Evolutionary conservation across 1,140 invertebrate genomes (phyloP).

Genomic region (Cataglyphis hispanica): DNA sequence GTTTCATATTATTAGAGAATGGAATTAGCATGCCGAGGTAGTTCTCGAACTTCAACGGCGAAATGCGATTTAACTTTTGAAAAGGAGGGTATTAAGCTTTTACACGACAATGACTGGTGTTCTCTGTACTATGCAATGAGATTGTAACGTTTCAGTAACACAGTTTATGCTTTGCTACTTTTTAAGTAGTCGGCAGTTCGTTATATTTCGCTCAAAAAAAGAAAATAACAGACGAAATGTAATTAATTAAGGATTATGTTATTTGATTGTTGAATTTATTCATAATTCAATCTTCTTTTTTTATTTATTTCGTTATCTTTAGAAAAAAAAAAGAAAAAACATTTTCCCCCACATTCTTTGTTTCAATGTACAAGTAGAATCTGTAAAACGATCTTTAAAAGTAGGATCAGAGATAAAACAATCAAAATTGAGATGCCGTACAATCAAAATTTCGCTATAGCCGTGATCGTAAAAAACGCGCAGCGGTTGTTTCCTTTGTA

Average conservation of each 20-base stretch:
- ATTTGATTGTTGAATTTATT: conserved; percentile 15
- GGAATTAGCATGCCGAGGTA: conserved; percentile 76
- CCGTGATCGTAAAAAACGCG: not conserved
- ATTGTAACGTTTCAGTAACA: conserved; percentile 24
- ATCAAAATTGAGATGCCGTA: not conserved
- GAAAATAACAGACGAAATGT: not conserved
- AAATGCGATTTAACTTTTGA: conserved; percentile 58
- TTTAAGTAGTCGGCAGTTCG: not conserved
- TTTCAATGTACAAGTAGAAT: not conserved
- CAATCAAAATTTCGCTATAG: conserved; percentile 9
- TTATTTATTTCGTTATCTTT: not conserved
- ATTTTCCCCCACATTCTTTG: not conserved
- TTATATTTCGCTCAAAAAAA: not conserved
- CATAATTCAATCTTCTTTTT: not conserved
- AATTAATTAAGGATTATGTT: not conserved
- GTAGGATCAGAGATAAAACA: not conserved
- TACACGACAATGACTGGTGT: conserved; percentile 44
- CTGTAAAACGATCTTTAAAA: not conserved
- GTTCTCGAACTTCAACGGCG: conserved; percentile 59
- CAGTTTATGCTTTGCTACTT: not conserved
- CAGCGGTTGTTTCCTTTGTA: not conserved
- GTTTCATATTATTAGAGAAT: conserved; percentile 80
- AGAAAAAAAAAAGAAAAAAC: not conserved
- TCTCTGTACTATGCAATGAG: not conserved
- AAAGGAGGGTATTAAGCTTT: conserved; percentile 57